A percentile compares a stretch with the other conserved stretches of the same genome.
phyloP scores from a whole-genome alignment of 2,797 vertebrate species.

The Falco biarmicus region DNA sequence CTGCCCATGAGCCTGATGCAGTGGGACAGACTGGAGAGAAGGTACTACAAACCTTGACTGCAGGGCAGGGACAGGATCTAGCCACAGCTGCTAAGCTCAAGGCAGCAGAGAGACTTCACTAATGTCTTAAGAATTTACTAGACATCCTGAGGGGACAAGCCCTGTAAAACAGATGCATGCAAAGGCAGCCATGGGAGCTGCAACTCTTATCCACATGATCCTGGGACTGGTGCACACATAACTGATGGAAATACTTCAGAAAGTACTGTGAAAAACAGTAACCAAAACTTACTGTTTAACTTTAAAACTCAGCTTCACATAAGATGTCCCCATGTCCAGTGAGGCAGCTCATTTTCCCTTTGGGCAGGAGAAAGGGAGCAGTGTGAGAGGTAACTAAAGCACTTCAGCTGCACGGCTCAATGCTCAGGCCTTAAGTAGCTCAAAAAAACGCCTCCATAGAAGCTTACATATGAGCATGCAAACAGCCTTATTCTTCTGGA shows the following conservation, averaged over 20 bases:
- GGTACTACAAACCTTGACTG: not conserved
- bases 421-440: not conserved
- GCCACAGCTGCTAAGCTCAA: not conserved
- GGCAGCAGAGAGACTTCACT: not conserved
- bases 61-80: not conserved
- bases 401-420: not conserved
- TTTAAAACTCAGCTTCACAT: not conserved
- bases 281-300: not conserved
- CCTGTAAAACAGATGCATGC: not conserved
- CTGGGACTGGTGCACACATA: not conserved
- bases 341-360: not conserved
- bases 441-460: rapidly evolving
- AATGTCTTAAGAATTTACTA: not conserved
- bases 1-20: not conserved
- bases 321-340: too few relatives aligned
- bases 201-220: not conserved
- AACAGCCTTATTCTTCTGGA: not conserved
- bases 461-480: not conserved
- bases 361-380: not conserved
- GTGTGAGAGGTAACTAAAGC: not conserved
- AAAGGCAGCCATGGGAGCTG: not conserved
- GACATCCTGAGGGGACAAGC: not conserved
- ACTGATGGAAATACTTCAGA: not conserved
- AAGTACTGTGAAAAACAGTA: not conserved
- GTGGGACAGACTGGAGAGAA: not conserved